phyloP scores from a whole-genome alignment of 2,113 vertebrate genomes.

The Tragelaphus strepsiceros region DNA sequence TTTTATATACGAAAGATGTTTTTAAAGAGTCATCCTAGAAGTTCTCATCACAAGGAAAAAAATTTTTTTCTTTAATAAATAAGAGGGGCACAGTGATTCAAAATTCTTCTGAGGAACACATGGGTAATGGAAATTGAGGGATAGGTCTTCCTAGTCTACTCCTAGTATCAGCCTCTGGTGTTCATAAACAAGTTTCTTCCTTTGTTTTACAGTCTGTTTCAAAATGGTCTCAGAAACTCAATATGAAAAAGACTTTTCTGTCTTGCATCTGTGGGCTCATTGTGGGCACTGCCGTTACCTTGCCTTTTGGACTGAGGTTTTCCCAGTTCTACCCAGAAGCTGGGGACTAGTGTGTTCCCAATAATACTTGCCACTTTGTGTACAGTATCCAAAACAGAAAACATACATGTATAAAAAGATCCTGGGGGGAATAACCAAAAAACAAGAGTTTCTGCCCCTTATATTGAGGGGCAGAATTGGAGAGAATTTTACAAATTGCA shows the following conservation, averaged over 20 bases:
- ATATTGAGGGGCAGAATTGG: neutral
- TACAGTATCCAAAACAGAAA: neutral
- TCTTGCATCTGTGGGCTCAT: neutral
- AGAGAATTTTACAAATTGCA: neutral
- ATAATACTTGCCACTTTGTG: neutral
- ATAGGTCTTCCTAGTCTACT: neutral
- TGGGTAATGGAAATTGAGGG: neutral
- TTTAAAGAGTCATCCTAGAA: neutral
- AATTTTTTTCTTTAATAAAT: neutral
- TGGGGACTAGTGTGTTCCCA: neutral
- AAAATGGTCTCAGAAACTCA: neutral
- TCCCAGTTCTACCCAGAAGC: neutral
- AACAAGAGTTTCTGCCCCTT: neutral
- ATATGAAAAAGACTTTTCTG: neutral
- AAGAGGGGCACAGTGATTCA: neutral
- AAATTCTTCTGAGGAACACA: neutral
- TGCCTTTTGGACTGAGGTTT: neutral
- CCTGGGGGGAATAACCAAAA: neutral
- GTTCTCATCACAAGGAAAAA: neutral
- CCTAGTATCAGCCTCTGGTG: neutral
- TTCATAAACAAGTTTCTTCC: neutral
- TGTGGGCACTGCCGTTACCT: neutral
- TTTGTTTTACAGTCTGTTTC: constrained; percentile 14
- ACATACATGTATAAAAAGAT: neutral
- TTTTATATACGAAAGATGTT: neutral